A percentile compares a stretch with the other conserved stretches of the same genome.
Evolutionary conservation across 53 echinoderm and acorn worm genomes (phyloP).

Genomic region (Stichopus horrens): DNA sequence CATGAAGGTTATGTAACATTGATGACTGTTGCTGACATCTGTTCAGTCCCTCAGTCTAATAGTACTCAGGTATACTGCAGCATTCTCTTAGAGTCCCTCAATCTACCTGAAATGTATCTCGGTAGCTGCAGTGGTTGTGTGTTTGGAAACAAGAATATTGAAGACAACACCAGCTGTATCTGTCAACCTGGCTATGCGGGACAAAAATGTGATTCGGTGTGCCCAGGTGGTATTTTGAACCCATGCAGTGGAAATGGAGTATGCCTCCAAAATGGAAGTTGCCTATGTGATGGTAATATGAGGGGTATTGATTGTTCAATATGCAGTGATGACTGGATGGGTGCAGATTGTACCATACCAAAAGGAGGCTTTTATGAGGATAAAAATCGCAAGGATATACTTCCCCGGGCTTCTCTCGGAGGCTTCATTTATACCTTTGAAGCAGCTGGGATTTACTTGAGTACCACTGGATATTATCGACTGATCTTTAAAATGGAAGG

Average conservation of each 20-base stretch:
- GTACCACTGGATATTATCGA: conserved; percentile 54
- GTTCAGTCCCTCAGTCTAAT: conserved; percentile 34
- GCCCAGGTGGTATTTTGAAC: conserved; percentile 71
- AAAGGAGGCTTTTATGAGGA: conserved; percentile 44
- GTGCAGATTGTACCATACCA: conserved; percentile 72
- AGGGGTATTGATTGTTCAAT: conserved; percentile 51
- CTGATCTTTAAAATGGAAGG: conserved; percentile 49
- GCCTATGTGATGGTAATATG: conserved; percentile 75
- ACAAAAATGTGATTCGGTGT: conserved; percentile 53
- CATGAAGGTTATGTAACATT: conserved; percentile 63
- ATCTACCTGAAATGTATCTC: conserved; percentile 59
- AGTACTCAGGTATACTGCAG: conserved; percentile 42
- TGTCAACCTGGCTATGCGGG: conserved; percentile 76
- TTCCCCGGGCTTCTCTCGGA: conserved; percentile 49
- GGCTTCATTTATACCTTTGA: conserved; percentile 70
- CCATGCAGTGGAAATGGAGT: conserved; percentile 72
- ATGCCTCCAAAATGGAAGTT: conserved; percentile 60
- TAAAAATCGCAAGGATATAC: conserved; percentile 20
- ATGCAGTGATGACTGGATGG: conserved; percentile 69
- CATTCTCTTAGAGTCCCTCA: conserved; percentile 29
- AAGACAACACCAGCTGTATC: conserved; percentile 44
- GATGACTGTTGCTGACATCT: conserved; percentile 53
- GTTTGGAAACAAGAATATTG: conserved; percentile 53
- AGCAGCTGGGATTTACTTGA: conserved; percentile 66
- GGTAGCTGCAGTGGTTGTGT: conserved; percentile 55